These are phyloP conservation scores for Hydra vulgaris DNA, from an alignment of 30 jellyfish, hydroid and myxozoan genomes.

Conservation along the genomic window DNA sequence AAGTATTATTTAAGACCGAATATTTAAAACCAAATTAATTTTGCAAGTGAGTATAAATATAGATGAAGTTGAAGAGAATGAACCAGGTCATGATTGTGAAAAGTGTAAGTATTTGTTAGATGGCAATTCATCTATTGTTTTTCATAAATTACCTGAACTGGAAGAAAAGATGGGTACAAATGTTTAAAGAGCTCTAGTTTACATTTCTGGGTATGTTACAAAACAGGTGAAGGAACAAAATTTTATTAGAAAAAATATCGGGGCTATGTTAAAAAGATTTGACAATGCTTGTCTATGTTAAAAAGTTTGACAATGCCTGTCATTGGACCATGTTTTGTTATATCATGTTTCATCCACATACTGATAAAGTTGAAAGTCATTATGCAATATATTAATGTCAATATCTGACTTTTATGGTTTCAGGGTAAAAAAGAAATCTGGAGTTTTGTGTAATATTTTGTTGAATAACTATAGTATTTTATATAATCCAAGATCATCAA, in stretches of 20 bases:
- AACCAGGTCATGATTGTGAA: conserved; percentile 6
- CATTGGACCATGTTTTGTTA: not conserved
- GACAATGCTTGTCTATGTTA: not conserved
- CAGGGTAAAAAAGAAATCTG: not conserved
- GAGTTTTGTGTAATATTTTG: not conserved
- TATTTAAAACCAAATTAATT: not conserved
- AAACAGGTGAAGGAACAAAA: not conserved
- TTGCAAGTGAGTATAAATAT: conserved; percentile 10
- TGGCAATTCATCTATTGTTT: not conserved
- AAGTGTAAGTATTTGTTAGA: not conserved
- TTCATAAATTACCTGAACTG: not conserved
- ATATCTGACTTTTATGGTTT: not conserved
- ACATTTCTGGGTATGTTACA: not conserved
- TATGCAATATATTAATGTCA: not conserved
- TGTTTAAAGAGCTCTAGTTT: not conserved
- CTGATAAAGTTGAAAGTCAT: not conserved
- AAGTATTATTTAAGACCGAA: too few relatives aligned
- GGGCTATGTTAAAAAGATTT: not conserved
- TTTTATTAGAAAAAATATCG: not conserved
- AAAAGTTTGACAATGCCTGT: not conserved
- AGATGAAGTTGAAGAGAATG: not conserved
- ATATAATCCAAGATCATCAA: not conserved
- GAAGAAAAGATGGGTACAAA: not conserved
- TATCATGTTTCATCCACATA: not conserved
- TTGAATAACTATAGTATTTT: not conserved